Conservation (phyloP, 2,797 vertebrate genomes). For the Notolepis coatsorum region DNA sequence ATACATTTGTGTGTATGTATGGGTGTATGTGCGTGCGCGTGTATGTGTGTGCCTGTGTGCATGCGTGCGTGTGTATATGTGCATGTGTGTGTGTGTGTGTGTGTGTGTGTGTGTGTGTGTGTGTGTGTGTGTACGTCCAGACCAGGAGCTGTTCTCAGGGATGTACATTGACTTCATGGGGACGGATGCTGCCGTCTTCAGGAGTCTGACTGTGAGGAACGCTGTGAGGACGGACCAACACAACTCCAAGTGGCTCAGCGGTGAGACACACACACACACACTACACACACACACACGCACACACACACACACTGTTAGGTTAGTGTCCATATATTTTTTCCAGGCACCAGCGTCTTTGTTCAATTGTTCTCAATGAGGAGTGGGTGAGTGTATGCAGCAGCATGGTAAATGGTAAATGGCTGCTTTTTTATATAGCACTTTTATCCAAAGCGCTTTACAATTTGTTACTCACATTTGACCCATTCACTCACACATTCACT, state of each 20-base stretch:
- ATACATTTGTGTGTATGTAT: not conserved
- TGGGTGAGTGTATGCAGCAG: too few species aligned
- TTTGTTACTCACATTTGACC: too few species aligned
- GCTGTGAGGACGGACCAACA: slow-evolving; percentile 97
- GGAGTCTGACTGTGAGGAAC: slow-evolving; percentile 94
- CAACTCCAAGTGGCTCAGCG: slow-evolving; percentile 99
- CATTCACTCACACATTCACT: too few species aligned
- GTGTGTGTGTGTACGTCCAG: slow-evolving; percentile 64
- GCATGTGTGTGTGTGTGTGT: slow-evolving; percentile 17
- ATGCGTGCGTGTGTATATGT: not conserved
- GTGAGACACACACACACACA: slow-evolving; percentile 74
- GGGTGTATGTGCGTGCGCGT: too few species aligned
- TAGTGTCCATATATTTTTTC: too few species aligned
- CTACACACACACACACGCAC: too few species aligned
- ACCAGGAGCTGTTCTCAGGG: slow-evolving; percentile 97
- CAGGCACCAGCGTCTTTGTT: too few species aligned
- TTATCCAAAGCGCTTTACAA: too few species aligned
- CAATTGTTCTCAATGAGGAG: too few species aligned
- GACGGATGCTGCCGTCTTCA: slow-evolving; percentile 96
- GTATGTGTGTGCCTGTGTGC: not conserved
- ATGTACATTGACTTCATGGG: slow-evolving; percentile 99
- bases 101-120: slow-evolving; percentile 7
- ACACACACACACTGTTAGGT: too few species aligned
- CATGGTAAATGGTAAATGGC: too few species aligned
- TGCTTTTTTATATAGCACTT: too few species aligned